phyloP scores from a whole-genome alignment of 2,888 invertebrate species.

The Mythimna vitellina region DNA sequence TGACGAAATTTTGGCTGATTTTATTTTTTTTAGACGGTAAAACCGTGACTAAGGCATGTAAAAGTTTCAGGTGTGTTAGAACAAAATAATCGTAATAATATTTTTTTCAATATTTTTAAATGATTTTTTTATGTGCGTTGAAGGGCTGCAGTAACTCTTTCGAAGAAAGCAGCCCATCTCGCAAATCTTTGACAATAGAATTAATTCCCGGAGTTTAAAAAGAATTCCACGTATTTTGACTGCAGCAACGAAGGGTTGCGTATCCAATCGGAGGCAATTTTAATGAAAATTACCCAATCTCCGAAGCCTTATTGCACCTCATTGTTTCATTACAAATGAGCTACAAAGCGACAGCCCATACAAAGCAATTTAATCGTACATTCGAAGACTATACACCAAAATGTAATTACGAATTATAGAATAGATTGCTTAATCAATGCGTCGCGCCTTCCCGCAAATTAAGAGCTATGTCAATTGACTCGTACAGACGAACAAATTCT shows the following conservation, averaged over 20 bases:
- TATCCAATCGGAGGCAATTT: constrained; percentile 2
- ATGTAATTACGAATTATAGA: constrained; percentile 65
- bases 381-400: constrained; percentile 41
- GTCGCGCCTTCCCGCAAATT: constrained; percentile 67
- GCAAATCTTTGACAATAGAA: background rate
- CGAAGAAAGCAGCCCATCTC: too few species aligned
- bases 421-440: constrained; percentile 69
- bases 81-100: too few species aligned
- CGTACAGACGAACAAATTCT: constrained; percentile 54
- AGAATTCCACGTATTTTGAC: background rate
- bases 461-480: constrained; percentile 69
- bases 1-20: constrained; percentile 41
- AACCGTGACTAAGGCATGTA: background rate
- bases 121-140: too few species aligned
- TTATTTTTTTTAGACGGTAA: constrained; percentile 41
- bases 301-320: constrained; percentile 12
- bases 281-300: constrained; percentile 1
- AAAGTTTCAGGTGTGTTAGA: background rate
- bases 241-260: background rate
- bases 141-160: too few species aligned
- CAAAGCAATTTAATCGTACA: constrained; percentile 41
- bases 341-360: constrained; percentile 31
- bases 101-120: too few species aligned
- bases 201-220: background rate
- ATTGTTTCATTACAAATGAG: constrained; percentile 44